Base-by-base conservation (phyloP, 2,888 invertebrate genomes). In the Drosophila nr. medialis region DNA sequence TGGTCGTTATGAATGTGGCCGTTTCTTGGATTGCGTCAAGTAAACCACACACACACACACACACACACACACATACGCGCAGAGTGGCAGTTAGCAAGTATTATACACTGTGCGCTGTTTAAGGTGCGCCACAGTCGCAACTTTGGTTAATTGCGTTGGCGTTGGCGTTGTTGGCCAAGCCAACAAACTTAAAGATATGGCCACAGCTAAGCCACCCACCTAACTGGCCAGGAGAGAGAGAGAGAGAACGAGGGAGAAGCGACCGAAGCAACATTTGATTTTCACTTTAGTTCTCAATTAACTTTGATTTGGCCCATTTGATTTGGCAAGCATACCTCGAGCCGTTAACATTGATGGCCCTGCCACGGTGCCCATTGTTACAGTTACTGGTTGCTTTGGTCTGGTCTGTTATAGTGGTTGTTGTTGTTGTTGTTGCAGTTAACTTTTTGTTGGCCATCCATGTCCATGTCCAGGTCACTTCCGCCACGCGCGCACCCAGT, bases 241-340 rank as follows among this genome's bases (percentile, higher is more conserved):
- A 21, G 11, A 3, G 42, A 1, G 21, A 11, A 15, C 6, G 27
- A n/a, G 36, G 7, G 53, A 42, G 66, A 30, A 24, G 53, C 42
- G 60, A 40, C 30, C 40, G 32, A 29, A 62, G 67, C 67, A 80
- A 83, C 81, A 86, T 86, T 86, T 86, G 90, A 86, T 86, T 86
- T 88, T 86, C 90, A 86, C 86, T 86, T 89, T 90, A 88, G 90
- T 86, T 86, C 90, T 86, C 90, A 90, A 91, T 90, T 90, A 91
- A 90, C 80, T 90, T 90, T 87, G 90, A 91, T 91, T 90, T 90
- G 85, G 86, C 75, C 86, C 86, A 85, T 87, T 88, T 83, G 83
- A 83, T 86, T 72, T 80, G 80, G 72, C 69, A 54, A 54, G 70
- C 67, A 70, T 61, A 71, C 71, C 74, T 50, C 38, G 50, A 66